A percentile compares a stretch with the other conserved stretches of the same genome.
These are phyloP conservation scores for Phymanthus crucifer DNA, from an alignment of 92 coral and sea anemone species.

Conservation along the genomic window DNA sequence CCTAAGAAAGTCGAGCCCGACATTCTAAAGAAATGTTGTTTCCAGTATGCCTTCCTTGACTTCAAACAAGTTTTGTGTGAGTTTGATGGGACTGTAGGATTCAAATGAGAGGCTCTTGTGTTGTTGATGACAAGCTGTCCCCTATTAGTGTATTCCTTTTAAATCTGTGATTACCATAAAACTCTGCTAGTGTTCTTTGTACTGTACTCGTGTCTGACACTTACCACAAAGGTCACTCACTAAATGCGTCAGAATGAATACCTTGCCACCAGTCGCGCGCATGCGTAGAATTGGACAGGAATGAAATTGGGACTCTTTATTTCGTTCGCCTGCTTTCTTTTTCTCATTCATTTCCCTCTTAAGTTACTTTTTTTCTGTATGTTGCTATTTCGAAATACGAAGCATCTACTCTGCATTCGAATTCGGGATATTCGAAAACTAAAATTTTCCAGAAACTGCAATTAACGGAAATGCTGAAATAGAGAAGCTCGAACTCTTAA, in stretches of 20 bases:
- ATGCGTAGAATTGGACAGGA: background rate
- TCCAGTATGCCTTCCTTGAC: background rate
- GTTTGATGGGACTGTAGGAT: background rate
- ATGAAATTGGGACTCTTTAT: background rate
- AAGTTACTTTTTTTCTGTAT: no score
- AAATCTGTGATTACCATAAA: slow-evolving; percentile 19
- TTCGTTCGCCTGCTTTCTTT: no score
- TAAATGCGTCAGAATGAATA: background rate
- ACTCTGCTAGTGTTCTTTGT: background rate
- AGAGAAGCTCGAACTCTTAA: no score
- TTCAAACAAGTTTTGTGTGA: background rate
- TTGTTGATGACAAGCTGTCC: slow-evolving; percentile 31
- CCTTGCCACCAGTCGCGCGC: slow-evolving; percentile 11
- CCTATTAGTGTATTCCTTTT: slow-evolving; percentile 23
- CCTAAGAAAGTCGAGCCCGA: slow-evolving; percentile 61
- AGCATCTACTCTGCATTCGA: no score
- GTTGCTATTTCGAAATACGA: no score
- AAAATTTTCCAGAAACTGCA: no score
- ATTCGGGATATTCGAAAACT: no score
- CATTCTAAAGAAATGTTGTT: background rate
- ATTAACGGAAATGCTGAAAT: no score
- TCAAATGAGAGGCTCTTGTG: slow-evolving; percentile 18
- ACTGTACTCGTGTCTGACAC: background rate
- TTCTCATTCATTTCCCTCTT: no score
- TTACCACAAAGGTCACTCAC: slow-evolving; percentile 29